phyloP scores from a whole-genome alignment of 2,797 vertebrate genomes.

The Champsocephalus gunnari region DNA sequence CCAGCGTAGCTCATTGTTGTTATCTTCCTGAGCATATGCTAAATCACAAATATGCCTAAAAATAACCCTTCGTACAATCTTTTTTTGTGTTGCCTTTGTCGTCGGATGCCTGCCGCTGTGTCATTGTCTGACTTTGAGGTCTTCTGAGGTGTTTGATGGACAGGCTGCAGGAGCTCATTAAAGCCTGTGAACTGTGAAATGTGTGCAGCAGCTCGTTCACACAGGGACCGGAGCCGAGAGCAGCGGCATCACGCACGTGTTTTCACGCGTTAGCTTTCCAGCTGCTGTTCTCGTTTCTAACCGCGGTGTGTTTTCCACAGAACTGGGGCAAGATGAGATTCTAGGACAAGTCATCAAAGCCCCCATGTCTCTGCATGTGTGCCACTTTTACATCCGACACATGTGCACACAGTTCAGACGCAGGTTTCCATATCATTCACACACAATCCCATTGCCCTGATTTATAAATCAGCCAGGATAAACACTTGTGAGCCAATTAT shows the following conservation, averaged over 20 bases:
- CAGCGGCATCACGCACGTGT: conserved; percentile 56
- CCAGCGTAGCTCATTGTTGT: conserved; percentile 11
- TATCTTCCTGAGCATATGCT: conserved; percentile 47
- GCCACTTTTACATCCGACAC: conserved; percentile 56
- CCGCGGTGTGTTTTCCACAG: conserved; percentile 47
- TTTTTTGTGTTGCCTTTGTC: conserved; percentile 15
- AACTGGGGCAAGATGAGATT: conserved; percentile 74
- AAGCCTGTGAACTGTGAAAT: conserved; percentile 77
- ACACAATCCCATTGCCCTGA: conserved; percentile 35
- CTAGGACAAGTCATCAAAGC: conserved; percentile 75
- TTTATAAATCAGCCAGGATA: conserved; percentile 37
- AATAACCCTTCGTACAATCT: conserved; percentile 49
- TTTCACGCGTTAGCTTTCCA: conserved; percentile 65
- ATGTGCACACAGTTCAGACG: conserved; percentile 62
- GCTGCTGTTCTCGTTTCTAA: conserved; percentile 69
- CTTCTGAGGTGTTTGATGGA: conserved; percentile 73
- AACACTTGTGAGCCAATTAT: conserved; percentile 42
- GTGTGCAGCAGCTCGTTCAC: conserved; percentile 28
- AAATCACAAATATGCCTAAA: conserved; percentile 50
- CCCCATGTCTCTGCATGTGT: conserved; percentile 32
- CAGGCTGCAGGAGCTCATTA: conserved; percentile 76
- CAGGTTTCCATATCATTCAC: conserved; percentile 53
- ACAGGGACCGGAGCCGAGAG: conserved; percentile 23
- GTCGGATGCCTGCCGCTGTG: conserved; percentile 41
- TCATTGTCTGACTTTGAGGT: conserved; percentile 41